These are phyloP conservation scores for Eriocheir sinensis DNA, from an alignment of 1,140 invertebrate species.

Conservation along the genomic window DNA sequence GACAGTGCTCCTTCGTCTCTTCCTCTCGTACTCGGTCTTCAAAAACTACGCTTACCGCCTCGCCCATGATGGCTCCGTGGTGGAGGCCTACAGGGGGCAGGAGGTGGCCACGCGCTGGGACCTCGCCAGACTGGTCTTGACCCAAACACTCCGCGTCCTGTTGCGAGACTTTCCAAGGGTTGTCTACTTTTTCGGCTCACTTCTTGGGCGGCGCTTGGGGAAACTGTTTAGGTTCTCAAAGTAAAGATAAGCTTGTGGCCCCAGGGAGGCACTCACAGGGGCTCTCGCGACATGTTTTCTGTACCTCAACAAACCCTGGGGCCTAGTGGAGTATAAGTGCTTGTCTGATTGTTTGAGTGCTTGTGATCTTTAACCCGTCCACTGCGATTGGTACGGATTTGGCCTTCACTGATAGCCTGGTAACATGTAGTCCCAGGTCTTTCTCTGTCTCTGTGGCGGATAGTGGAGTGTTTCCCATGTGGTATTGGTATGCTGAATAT, in stretches of 20 bases:
- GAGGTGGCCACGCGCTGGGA: conserved; percentile 45
- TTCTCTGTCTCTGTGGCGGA: too few species aligned
- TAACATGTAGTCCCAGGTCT: too few species aligned
- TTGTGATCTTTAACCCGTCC: too few species aligned
- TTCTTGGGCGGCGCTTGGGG: not conserved
- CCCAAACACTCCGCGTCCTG: conserved; percentile 9
- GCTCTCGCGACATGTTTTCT: too few species aligned
- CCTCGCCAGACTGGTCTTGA: not conserved
- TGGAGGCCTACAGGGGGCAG: conserved; percentile 36
- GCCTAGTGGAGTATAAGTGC: too few species aligned
- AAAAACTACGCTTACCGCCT: conserved; percentile 50
- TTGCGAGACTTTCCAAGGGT: conserved; percentile 61
- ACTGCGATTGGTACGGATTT: too few species aligned
- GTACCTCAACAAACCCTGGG: too few species aligned
- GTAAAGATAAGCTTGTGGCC: not conserved
- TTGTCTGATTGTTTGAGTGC: too few species aligned
- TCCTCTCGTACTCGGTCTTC: conserved; percentile 61
- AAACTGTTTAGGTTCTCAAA: not conserved
- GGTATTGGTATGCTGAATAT: too few species aligned
- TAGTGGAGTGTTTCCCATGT: too few species aligned
- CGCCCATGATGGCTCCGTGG: conserved; percentile 32
- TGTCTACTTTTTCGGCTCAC: conserved; percentile 13
- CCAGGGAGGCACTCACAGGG: too few species aligned
- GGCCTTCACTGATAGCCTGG: too few species aligned
- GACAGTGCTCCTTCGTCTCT: conserved; percentile 37